A percentile compares a stretch with the other conserved stretches of the same genome.
phyloP scores from a whole-genome alignment of 2,888 invertebrate species.

The Acheta domesticus region DNA sequence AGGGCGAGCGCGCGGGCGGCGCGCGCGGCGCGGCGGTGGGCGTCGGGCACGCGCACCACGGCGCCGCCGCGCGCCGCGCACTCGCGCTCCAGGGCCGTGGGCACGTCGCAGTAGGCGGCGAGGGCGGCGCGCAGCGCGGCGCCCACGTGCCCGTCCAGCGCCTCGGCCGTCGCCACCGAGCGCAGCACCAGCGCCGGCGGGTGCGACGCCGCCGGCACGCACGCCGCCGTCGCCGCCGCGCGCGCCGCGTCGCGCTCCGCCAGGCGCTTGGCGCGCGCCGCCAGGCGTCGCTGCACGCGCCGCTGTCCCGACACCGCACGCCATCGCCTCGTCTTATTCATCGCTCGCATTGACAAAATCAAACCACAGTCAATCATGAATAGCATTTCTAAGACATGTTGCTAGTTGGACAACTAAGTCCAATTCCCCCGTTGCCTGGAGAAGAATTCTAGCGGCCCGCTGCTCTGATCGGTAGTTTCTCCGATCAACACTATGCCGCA shows the following conservation, averaged over 20 bases:
- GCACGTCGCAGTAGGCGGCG: not conserved
- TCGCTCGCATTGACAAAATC: not conserved
- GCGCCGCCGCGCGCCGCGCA: not conserved
- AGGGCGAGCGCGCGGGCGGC: too few relatives aligned
- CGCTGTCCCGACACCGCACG: not conserved
- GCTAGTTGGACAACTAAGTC: too few relatives aligned
- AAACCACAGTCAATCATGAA: too few relatives aligned
- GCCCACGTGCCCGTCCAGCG: slow-evolving; percentile 1
- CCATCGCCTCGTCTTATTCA: not conserved
- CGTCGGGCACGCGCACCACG: too few relatives aligned
- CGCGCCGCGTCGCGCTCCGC: not conserved
- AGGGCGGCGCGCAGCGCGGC: not conserved
- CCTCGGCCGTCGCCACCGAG: not conserved
- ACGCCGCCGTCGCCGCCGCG: not conserved
- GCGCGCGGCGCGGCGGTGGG: too few relatives aligned
- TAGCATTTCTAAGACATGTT: too few relatives aligned
- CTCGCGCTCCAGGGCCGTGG: not conserved
- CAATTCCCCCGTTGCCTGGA: too few relatives aligned
- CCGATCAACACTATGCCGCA: too few relatives aligned
- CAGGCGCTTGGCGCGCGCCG: not conserved
- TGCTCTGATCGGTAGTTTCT: too few relatives aligned
- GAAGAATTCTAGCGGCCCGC: too few relatives aligned
- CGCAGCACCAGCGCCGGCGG: not conserved
- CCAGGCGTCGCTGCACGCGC: not conserved
- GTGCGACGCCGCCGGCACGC: not conserved